phyloP scores from a whole-genome alignment of 2,888 invertebrate genomes.

The Bruchidius siliquastri region DNA sequence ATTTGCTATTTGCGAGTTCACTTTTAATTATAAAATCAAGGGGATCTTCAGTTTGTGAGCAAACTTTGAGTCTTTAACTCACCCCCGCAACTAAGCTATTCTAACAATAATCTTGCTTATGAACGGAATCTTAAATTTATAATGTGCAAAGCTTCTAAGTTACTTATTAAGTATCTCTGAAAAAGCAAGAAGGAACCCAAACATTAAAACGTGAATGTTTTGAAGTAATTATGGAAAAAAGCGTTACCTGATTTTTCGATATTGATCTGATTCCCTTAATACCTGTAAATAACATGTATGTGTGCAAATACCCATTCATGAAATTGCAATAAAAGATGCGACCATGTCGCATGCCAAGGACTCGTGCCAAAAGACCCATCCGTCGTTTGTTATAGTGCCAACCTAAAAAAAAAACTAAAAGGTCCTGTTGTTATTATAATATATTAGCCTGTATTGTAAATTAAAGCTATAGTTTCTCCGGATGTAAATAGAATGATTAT shows the following conservation, averaged over 20 bases:
- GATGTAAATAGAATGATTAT: neutral
- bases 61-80: no score
- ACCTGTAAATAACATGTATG: slow-evolving; percentile 15
- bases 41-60: no score
- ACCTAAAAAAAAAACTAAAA: neutral
- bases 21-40: no score
- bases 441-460: neutral
- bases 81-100: no score
- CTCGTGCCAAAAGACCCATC: neutral
- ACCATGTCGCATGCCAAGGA: neutral
- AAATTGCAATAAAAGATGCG: neutral
- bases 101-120: no score
- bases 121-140: no score
- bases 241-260: neutral
- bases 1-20: no score
- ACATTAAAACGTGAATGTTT: no score
- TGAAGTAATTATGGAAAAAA: no score
- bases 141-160: no score
- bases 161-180: no score
- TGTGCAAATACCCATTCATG: slow-evolving; percentile 13
- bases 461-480: neutral
- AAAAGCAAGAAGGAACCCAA: no score
- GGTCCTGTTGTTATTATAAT: neutral
- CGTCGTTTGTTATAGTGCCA: neutral
- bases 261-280: slow-evolving; percentile 6